Conservation (phyloP, 2,797 vertebrate species). For the Lacerta bilineata region DNA sequence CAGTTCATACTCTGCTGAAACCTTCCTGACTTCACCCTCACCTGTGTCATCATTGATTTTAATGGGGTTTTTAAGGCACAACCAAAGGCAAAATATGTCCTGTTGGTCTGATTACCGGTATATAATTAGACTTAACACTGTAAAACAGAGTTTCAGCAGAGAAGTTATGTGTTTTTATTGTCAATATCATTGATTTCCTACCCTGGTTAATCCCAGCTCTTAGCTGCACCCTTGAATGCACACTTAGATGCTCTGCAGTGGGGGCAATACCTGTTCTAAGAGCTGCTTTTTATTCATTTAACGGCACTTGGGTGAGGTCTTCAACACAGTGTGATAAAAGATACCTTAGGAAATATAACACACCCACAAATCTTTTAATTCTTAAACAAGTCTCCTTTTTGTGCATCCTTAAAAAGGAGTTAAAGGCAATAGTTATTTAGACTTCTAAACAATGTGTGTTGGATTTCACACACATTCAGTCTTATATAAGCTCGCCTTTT, state of each 20-base stretch:
- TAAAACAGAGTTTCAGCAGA: conserved; percentile 3
- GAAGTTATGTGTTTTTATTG: neutral
- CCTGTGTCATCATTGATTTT: conserved; percentile 1
- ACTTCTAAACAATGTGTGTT: conserved; percentile 8
- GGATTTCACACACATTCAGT: conserved; percentile 2
- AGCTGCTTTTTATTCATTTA: neutral
- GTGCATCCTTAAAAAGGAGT: conserved; percentile 69
- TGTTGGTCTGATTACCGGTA: conserved; percentile 3
- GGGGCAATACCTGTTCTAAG: neutral
- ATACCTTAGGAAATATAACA: conserved; percentile 53
- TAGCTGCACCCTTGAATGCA: neutral
- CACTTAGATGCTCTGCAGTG: neutral
- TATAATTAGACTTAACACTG: rapidly evolving
- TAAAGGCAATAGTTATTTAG: conserved; percentile 51
- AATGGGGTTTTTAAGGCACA: neutral
- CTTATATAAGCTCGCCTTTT: conserved; percentile 13
- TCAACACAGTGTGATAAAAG: neutral
- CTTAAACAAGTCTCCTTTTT: conserved; percentile 68
- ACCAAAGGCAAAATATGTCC: neutral
- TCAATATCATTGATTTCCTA: neutral
- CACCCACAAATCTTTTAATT: neutral
- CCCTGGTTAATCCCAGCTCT: conserved; percentile 11
- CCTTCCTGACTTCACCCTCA: neutral
- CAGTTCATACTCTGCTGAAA: neutral
- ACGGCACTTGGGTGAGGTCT: neutral